Evolutionary conservation across 2,888 invertebrate genomes (phyloP), one percentile per base, ranked within the genome.

Genomic region (Caenorhabditis sp.): DNA sequence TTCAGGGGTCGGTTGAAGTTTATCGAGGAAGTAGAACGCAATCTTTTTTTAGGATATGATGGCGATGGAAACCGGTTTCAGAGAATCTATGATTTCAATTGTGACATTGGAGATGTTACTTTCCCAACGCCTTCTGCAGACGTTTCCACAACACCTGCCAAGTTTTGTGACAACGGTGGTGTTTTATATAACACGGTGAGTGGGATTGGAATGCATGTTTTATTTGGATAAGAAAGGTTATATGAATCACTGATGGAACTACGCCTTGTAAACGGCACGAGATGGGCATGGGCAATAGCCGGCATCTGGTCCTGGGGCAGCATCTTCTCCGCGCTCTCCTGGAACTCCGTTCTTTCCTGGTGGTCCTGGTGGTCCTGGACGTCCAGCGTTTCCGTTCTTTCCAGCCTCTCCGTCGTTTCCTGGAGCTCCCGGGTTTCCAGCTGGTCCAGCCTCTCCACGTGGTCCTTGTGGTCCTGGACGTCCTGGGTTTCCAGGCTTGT

Each of bases 71-170:
- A 80, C 72, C 30, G 70, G 37, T 85, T 80, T 71, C 81, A 81
- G 46, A 71, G 85, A 61, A 71, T 85, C 35, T 85, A 85, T 62
- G 77, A 79, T 13, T 85, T 81, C 53, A 48, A 59, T 24, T 85
- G 85, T 63, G 78, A 80, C 46, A 61, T 50, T 15, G 39, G 43
- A 1, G 68, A 66, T 13, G 39, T 52, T 65, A 43, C 68, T 41
- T 41, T 35, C 24, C 53, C 68, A 4, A 63, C 79, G 26, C 62
- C 66, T 8, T 68, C 39, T 32, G 50, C 30, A 32, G 68, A 62
- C 37, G 70, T 30, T 35, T 65, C 43, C 6, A 70, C 80, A 2
- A 71, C 76, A 3, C 66, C 70, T 2, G 79, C 82, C 9, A 58
- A 48, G 11, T 74, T 72, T 46, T 84, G 84, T 75, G 55, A 78